These are phyloP conservation scores for Sander vitreus DNA, from an alignment of 2,113 vertebrate genomes.

Conservation along the genomic window DNA sequence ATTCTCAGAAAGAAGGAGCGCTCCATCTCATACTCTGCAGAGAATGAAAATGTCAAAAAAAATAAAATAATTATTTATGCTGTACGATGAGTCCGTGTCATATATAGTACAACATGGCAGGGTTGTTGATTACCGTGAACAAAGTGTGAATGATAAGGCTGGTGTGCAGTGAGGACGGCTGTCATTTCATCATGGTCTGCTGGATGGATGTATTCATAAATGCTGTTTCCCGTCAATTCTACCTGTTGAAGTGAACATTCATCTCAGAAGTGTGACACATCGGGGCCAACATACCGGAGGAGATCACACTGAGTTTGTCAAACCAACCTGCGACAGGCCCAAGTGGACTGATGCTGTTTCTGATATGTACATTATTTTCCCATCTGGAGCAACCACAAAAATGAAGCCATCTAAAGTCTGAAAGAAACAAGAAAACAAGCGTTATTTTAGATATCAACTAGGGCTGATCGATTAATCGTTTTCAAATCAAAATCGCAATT, in stretches of 20 bases:
- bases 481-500: no score
- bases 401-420: slow-evolving; percentile 98
- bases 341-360: slow-evolving; percentile 98
- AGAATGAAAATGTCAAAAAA: slow-evolving; percentile 1
- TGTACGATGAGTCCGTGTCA: not conserved
- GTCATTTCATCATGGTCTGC: slow-evolving; percentile 99
- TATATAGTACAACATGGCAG: not conserved
- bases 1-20: slow-evolving; percentile 97
- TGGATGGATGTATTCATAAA: slow-evolving; percentile 97
- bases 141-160: slow-evolving; percentile 97
- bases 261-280: slow-evolving; percentile 39
- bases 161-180: slow-evolving; percentile 94
- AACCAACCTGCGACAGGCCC: slow-evolving; percentile 95
- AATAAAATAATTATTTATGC: not conserved
- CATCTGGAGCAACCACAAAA: slow-evolving; percentile 98
- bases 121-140: slow-evolving; percentile 88
- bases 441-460: not conserved
- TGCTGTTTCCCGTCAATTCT: slow-evolving; percentile 98
- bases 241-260: slow-evolving; percentile 87
- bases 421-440: slow-evolving; percentile 11
- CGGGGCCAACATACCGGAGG: not conserved
- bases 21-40: slow-evolving; percentile 95
- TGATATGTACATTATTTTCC: slow-evolving; percentile 99
- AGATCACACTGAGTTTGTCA: not conserved
- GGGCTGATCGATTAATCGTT: no score